Base-by-base conservation (phyloP, 2,888 invertebrate species). In the Gortyna flavago region DNA sequence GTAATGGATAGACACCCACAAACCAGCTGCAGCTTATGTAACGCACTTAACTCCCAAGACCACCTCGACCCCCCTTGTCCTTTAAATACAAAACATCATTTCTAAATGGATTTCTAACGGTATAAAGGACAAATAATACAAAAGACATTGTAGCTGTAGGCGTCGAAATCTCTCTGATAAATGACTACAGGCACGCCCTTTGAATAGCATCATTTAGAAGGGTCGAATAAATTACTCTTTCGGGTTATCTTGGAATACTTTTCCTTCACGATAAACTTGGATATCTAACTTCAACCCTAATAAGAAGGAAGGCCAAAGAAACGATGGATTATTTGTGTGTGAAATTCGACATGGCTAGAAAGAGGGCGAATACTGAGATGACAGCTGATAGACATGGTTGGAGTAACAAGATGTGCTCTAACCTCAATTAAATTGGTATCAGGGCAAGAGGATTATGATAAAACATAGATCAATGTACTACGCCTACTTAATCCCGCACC, bases 191-290 rank as follows among this genome's bases (percentile, higher is more conserved):
- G 69, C 65, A 66, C 81, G 81, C 81, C 85, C 65, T 61, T 65
- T 84, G 61, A 80, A 79, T 71, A 84, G 25, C 35, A 59, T 61
- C 51, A 44, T 80, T 69, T 80, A 66, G 38, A 81, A 48, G 81
- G 81, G 81, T 51, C 54, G 65, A 73, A 73, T 81, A 66, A 69
- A 69, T 80, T 74, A 85, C 65, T 61, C n/a, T 57, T 38, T 62
- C 54, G 59, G 4, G 38, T 41, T 81, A 79, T 84, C 71, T 61
- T 67, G 66, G 61, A 48, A 67, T 79, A 57, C 54, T 29, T 79
- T 67, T 62, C 35, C 76, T 62, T 62, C 29, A 21, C 18, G 61
- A 79, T 65, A 54, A 48, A 61, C 38, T 78, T 57, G 16, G 25
- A 35, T 78, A 59, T 64, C 2, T 5, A 74, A 74, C 18, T 21